Evolutionary conservation across 2,113 vertebrate genomes (phyloP).

Genomic region (Pseudonaja textilis): DNA sequence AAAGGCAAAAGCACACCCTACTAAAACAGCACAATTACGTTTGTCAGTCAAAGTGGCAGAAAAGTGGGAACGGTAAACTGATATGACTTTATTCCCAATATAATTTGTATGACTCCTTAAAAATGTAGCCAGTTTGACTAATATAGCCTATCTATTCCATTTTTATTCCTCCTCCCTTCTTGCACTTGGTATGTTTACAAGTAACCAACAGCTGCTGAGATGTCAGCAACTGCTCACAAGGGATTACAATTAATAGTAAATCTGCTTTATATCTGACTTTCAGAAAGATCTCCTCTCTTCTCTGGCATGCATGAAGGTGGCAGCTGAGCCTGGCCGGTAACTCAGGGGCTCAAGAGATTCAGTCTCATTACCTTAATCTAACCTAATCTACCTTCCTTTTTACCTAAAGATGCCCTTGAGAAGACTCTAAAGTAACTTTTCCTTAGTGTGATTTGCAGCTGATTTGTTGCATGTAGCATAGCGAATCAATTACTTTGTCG

Average conservation of each 20-base stretch:
- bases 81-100: background rate
- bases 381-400: background rate
- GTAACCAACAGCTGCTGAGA: conserved; percentile 15
- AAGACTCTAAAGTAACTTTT: background rate
- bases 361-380: background rate
- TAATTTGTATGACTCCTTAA: conserved; percentile 7
- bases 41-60: background rate
- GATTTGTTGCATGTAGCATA: background rate
- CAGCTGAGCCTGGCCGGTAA: conserved; percentile 6
- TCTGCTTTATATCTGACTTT: background rate
- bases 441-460: background rate
- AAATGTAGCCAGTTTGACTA: background rate
- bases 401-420: background rate
- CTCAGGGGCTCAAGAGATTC: background rate
- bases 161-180: conserved; percentile 8
- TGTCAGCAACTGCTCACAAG: background rate
- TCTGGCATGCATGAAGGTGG: background rate
- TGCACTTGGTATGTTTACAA: background rate
- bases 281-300: background rate
- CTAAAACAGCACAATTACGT: background rate
- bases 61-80: background rate
- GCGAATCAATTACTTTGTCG: too few species aligned
- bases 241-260: conserved; percentile 8
- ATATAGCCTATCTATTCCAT: background rate
- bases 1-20: background rate